Evolutionary conservation across 2,888 invertebrate species (phyloP).

Genomic region (Steinernema hermaphroditum): DNA sequence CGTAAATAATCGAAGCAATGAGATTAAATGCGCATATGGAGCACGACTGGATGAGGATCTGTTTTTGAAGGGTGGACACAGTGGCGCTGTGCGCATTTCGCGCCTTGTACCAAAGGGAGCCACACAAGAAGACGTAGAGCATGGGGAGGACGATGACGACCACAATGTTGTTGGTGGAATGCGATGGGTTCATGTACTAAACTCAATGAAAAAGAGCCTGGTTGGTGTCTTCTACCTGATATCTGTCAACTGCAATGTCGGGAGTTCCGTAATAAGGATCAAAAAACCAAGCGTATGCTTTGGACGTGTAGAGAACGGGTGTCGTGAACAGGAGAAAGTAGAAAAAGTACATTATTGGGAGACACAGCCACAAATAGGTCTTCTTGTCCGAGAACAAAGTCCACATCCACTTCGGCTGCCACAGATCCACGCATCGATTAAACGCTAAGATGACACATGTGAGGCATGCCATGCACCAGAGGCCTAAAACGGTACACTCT

Average conservation of each 20-base stretch:
- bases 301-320: constrained; percentile 5
- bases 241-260: background rate
- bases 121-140: constrained; percentile 29
- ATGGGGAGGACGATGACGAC: constrained; percentile 24
- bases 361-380: constrained; percentile 5
- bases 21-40: constrained; percentile 14
- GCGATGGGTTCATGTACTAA: constrained; percentile 11
- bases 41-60: constrained; percentile 26
- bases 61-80: background rate
- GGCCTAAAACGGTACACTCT: constrained; percentile 18
- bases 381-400: background rate
- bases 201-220: background rate
- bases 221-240: too few species aligned
- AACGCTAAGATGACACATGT: constrained; percentile 29
- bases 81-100: constrained; percentile 12
- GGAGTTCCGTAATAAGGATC: constrained; percentile 30
- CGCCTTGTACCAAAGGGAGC: background rate
- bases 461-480: constrained; percentile 22
- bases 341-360: constrained; percentile 3
- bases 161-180: constrained; percentile 16
- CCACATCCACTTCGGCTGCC: constrained; percentile 12
- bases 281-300: constrained; percentile 31
- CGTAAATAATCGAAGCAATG: constrained; percentile 16
- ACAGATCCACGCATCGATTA: constrained; percentile 18
- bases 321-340: background rate